These are phyloP conservation scores for Myxocyprinus asiaticus DNA, from an alignment of 2,113 vertebrate genomes.

Conservation along the genomic window DNA sequence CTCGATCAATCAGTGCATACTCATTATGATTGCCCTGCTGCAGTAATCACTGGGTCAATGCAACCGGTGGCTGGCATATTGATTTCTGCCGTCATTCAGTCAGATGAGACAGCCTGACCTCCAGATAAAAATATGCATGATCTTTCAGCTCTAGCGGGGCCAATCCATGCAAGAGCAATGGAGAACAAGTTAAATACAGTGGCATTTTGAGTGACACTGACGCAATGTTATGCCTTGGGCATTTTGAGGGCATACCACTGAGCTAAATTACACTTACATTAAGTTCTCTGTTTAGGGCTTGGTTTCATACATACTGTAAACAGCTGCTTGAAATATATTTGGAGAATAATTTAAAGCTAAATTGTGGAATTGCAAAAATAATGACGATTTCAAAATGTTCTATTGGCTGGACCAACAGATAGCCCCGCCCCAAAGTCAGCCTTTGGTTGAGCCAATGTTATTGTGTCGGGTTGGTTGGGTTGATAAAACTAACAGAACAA, in stretches of 20 bases:
- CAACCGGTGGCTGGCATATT: slow-evolving; percentile 33
- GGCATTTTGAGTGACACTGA: slow-evolving; percentile 34
- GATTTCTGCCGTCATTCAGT: slow-evolving; percentile 9
- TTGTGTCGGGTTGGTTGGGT: no score
- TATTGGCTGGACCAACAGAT: no score
- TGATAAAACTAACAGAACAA: no score
- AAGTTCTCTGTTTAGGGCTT: not conserved
- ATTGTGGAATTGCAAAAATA: not conserved
- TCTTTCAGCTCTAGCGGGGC: not conserved
- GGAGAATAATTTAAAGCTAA: not conserved
- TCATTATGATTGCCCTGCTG: slow-evolving; percentile 16
- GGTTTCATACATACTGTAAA: no score
- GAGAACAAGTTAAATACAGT: slow-evolving; percentile 22
- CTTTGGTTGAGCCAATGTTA: no score
- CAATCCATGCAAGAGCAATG: slow-evolving; percentile 27
- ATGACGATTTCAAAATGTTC: no score
- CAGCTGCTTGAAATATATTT: not conserved
- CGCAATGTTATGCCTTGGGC: slow-evolving; percentile 12
- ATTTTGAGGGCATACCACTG: slow-evolving; percentile 21
- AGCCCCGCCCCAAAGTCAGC: no score
- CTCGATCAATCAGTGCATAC: slow-evolving; percentile 28
- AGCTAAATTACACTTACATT: slow-evolving; percentile 21
- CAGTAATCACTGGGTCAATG: slow-evolving; percentile 39
- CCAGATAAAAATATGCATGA: slow-evolving; percentile 22
- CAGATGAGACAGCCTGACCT: slow-evolving; percentile 32